Base-by-base conservation (phyloP, 1,140 invertebrate genomes). In the Pseudomyrmex gracilis region DNA sequence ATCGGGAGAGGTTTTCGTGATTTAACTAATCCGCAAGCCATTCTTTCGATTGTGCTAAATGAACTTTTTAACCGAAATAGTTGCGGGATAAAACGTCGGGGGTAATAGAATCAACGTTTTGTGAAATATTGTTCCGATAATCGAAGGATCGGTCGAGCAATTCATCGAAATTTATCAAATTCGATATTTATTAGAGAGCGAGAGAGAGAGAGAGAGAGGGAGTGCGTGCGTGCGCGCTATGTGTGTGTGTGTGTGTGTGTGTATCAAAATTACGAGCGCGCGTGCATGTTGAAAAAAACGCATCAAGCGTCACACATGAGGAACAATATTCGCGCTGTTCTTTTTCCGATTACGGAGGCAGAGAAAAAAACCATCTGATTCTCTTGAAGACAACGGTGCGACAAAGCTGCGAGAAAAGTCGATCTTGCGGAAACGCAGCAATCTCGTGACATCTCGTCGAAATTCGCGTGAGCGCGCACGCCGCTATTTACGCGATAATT, bases 401-500 rank as follows among this genome's bases (percentile, higher is more conserved):
- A 34, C 34, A 34, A 34, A 34, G 5, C 34, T 34, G 34, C 34
- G 5, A 34, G 34, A 34, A 34, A 34, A 34, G 34, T 34, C 34
- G 34, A 34, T 34, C 34, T 34, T 20, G 20, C 57, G 55, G 15
- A n/a, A n/a, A 57, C 53, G 12, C 57, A 66, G 76, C 76, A 78
- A 78, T 78, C 70, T 78, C 76, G 76, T 53, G 20, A 47, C 7
- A 13, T 51, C 12, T 10, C 49, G 49, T 13, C 24, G 13, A 34
- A 5, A 34, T 24, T 10, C 5, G 34, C 34, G 76, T 20, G 20
- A 15, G 10, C 34, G 17, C 74, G 74, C 8, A 34, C 34, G 63
- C 47, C 49, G 64, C 76, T 78, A 78, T 78, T 80, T 80, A 80
- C 70, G 66, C 76, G 76, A 80, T 80, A 80, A 80, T 70, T 80